Percentiles rank a stretch among this genome's conserved stretches.
phyloP scores from a whole-genome alignment of 2,113 vertebrate species.

The Sylvilagus bachmani region DNA sequence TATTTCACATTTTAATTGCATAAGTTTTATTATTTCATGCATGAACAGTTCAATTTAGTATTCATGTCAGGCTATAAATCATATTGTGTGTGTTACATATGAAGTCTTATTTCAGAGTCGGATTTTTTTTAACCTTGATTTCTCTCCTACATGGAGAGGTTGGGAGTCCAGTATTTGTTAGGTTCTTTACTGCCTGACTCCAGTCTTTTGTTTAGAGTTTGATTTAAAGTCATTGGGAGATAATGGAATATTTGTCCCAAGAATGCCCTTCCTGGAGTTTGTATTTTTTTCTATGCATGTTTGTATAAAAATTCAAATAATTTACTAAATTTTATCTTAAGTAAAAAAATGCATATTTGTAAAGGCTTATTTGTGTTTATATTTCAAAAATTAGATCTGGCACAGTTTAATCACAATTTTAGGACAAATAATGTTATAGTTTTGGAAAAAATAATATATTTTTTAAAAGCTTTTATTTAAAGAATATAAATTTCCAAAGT shows the following conservation, averaged over 20 bases:
- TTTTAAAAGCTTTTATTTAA: too few relatives aligned
- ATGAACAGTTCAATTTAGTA: not conserved
- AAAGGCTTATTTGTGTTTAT: not conserved
- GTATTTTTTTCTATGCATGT: not conserved
- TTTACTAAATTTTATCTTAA: constrained; percentile 16
- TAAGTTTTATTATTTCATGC: not conserved
- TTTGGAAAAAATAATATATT: not conserved
- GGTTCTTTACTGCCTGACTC: constrained; percentile 45
- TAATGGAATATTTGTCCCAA: not conserved
- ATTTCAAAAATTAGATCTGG: not conserved
- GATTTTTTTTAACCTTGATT: not conserved
- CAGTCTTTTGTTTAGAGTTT: not conserved
- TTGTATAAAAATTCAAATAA: constrained; percentile 37
- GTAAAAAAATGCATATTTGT: not conserved
- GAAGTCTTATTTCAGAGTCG: not conserved
- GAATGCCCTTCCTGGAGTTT: not conserved
- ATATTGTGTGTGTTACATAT: constrained; percentile 14
- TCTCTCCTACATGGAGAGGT: constrained; percentile 33
- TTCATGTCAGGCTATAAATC: not conserved
- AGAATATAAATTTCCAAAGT: too few relatives aligned
- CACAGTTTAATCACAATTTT: not conserved
- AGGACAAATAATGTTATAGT: constrained; percentile 33
- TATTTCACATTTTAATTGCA: not conserved
- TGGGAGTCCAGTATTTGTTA: not conserved
- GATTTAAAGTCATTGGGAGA: constrained; percentile 46